phyloP scores from a whole-genome alignment of 2,113 vertebrate species.

The Microtus oregoni region DNA sequence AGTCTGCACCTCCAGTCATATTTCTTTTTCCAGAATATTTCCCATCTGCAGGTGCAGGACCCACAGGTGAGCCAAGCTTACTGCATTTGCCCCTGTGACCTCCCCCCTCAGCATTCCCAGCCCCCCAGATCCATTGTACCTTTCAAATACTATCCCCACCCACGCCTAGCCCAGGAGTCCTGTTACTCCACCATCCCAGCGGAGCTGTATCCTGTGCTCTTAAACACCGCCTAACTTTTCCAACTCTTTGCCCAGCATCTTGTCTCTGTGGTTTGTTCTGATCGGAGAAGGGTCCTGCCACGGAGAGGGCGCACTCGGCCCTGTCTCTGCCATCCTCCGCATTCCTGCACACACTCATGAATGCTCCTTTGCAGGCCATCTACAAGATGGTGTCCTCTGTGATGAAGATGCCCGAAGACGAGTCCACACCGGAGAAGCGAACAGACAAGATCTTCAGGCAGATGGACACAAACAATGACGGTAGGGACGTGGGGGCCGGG shows the following conservation, averaged over 20 bases:
- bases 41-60: background rate
- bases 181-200: accelerated
- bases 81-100: background rate
- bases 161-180: accelerated
- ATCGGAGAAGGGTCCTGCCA: background rate
- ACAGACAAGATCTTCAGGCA: constrained; percentile 94
- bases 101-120: background rate
- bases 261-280: accelerated
- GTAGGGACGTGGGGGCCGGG: constrained; percentile 75
- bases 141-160: accelerated
- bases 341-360: background rate
- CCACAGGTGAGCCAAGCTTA: background rate
- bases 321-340: background rate
- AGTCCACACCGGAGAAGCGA: constrained; percentile 92
- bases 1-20: background rate
- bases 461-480: constrained; percentile 94
- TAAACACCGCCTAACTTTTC: background rate
- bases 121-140: background rate
- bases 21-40: background rate
- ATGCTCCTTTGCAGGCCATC: constrained; percentile 85
- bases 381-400: constrained; percentile 93
- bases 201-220: accelerated
- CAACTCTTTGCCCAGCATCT: background rate
- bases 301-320: background rate
- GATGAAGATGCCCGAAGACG: constrained; percentile 93